Evolutionary conservation across 2,113 vertebrate genomes (phyloP).

Genomic region (Pyxicephalus adspersus): DNA sequence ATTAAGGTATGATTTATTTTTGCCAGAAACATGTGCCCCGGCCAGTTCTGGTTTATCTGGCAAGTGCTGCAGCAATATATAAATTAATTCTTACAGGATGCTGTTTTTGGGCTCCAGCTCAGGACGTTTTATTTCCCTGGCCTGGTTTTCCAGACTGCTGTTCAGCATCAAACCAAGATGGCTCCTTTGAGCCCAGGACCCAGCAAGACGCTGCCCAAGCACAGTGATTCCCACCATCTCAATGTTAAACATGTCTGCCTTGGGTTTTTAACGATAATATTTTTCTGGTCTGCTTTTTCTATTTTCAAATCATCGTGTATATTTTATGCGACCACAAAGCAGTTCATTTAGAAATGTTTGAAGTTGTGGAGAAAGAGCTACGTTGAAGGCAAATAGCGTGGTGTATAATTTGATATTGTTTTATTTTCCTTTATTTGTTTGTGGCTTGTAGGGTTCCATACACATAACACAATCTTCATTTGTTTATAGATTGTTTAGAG

Average conservation of each 20-base stretch:
- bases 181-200: neutral
- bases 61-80: no score
- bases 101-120: neutral
- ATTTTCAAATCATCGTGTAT: conserved; percentile 30
- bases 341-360: conserved; percentile 12
- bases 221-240: conserved; percentile 35
- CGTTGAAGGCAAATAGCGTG: neutral
- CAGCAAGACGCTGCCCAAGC: neutral
- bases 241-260: conserved; percentile 2
- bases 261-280: conserved; percentile 41
- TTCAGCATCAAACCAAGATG: conserved; percentile 4
- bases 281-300: conserved; percentile 35
- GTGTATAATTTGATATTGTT: conserved; percentile 40
- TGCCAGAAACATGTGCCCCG: no score
- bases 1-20: no score
- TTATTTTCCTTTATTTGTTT: conserved; percentile 15
- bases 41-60: no score
- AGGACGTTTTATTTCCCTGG: neutral
- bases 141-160: neutral
- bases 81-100: neutral
- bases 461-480: neutral
- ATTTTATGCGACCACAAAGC: conserved; percentile 38
- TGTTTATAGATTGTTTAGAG: conserved; percentile 15
- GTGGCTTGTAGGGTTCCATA: neutral
- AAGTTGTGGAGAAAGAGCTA: conserved; percentile 31